Evolutionary conservation across 2,113 vertebrate genomes (phyloP), one percentile per base, ranked within the genome.

Genomic region (Lepus americanus): DNA sequence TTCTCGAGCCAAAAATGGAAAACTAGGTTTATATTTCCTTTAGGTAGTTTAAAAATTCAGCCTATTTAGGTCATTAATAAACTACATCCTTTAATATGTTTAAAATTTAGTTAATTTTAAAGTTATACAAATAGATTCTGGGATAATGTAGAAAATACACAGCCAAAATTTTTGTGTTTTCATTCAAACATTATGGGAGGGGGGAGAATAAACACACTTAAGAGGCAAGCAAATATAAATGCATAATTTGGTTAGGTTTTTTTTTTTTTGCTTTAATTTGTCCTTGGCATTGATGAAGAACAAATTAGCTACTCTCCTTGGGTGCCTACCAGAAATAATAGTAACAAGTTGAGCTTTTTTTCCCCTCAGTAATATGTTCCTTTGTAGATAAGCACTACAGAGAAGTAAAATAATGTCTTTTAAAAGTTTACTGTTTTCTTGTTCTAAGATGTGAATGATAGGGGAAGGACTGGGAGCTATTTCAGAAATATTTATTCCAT

Each of bases 381-480:
- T 99, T 98, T 99, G 98, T 98, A 99, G 98, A 99, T 99, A 99
- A 99, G 98, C 98, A 89, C 98, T 97, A 97, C 95, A 97, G 97
- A 98, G 98, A 99, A 98, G 98, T 98, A 98, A 98, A 98, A 98
- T 98, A 97, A 98, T 97, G 97, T 98, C 97, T 98, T 98, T 98
- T 96, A 98, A 98, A 98, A 98, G 98, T 99, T 98, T 98, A 95
- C 97, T 97, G 90, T 98, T 98, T 98, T 98, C 97, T 96, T 98
- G 92, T 98, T 98, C 98, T 98, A 87, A 98, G 98, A 98, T 98
- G 96, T 96, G 97, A 98, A 98, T 92, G 98, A 98, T 98, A 98
- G 96, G 85, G 92, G 89, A 98, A 97, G 95, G 97, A 97, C 94
- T 98, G 96, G 98, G 96, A 98, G 97, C 96, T 90, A 98, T 98